Conservation (phyloP, 2,113 vertebrate species). For the Cryptoleucopteryx plumbea region DNA sequence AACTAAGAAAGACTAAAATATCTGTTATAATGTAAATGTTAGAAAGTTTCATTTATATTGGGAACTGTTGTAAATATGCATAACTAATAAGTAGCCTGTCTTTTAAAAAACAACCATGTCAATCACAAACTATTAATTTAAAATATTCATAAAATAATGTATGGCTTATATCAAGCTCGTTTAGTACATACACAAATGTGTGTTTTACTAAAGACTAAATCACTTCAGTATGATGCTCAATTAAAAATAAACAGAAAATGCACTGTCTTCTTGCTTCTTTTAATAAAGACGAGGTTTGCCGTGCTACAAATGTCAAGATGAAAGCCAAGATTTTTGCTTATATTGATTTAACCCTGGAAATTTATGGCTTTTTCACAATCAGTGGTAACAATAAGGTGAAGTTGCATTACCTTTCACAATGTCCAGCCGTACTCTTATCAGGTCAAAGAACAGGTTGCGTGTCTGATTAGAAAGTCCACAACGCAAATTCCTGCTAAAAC, state of each 20-base stretch:
- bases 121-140: background rate
- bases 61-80: background rate
- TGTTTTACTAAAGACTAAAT: background rate
- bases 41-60: background rate
- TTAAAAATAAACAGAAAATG: background rate
- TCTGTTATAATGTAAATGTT: background rate
- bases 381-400: background rate
- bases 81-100: background rate
- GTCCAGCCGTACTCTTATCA: background rate
- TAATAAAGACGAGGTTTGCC: background rate
- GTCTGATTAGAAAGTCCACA: background rate
- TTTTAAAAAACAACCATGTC: background rate
- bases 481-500: background rate
- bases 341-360: background rate
- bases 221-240: background rate
- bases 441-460: background rate
- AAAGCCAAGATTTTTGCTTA: background rate
- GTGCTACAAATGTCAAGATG: background rate
- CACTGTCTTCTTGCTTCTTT: background rate
- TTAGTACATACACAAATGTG: background rate
- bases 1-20: background rate
- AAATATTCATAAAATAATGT: background rate
- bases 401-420: constrained; percentile 23
- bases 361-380: background rate
- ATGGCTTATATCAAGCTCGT: background rate